Evolutionary conservation across 2,113 vertebrate genomes (phyloP), one percentile per base, ranked within the genome.

Genomic region (Datnioides undecimradiatus): DNA sequence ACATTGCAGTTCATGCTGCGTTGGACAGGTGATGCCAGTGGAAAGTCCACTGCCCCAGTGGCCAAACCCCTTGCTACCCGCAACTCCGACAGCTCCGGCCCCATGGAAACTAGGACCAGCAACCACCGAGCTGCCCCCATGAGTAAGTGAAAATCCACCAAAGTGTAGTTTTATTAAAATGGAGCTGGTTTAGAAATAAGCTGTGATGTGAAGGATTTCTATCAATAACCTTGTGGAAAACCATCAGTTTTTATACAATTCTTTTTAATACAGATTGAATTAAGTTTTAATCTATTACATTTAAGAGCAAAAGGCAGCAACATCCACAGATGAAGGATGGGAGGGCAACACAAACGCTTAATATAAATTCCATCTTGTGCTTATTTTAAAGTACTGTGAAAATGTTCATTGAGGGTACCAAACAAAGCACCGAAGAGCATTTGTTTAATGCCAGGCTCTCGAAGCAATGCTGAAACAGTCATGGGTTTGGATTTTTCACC

Each of bases 1-100:
- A 99, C 98, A 4, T 92, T 99, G 93, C 98, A 99, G 95, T 99
- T 99, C 92, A 97, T 97, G 46, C 96, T 99, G 91, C 97, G 97
- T 14, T 99, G 98, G 98, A 97, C 97, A 34, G 97, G 96, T 58
- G 98, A 99, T 45, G 92, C 96, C 75, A 96, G 94, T 46, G 97
- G 97, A 83, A 97, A 97, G 79, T 97, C 98, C 79, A 96, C 97
- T 52, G 97, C 96, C 80, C 96, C 98, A 29, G 95, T 98, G 76
- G 97, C 98, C 65, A 99, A 97, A 65, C 98, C 98, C 65, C 97
- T 99, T 79, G 95, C 97, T 77, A 98, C 97, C 29, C 96, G 98
- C 51, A 99, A 99, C 95, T 98, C 97, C 0, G 97, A 99, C 87
- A 94, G 84, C 83, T 87, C 95, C 85, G 94, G 95, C 52, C 95